Evolutionary conservation across 2,888 invertebrate species (phyloP), one percentile per base, ranked within the genome.

Genomic region (Callyntrura sp.): DNA sequence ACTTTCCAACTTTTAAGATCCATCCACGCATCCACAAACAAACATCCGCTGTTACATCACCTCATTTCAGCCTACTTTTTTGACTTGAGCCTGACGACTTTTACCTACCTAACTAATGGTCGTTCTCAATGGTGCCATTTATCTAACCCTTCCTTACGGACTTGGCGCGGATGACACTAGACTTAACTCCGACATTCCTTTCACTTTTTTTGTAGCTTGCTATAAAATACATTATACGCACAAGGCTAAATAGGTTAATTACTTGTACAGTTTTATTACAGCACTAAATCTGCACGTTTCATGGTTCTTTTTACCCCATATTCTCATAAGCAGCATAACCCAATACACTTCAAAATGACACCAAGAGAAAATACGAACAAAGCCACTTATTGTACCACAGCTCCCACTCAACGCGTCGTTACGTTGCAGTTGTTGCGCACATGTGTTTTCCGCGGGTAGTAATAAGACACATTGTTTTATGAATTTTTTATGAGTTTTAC

Each of bases 171-270:
- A 6, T 35, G 35, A 35, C 35, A 3, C 14, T 43, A 62, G 14
- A 57, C 17, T 17, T 17, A 17, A 57, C 17, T 17, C 65, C 6
- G 35, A 70, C 43, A 35, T 17, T n/a, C 9, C 70, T 45, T 20
- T 45, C n/a, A 25, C 25, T 68, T 68, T 28, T 68, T 12, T 43
- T 43, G 6, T 14, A n/a, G 70, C 11, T 20, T 17, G 5, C 20
- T 35, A 35, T 35, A 35, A 35, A 35, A 2, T 35, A 11, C 12
- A 25, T 23, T 12, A 68, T 28, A 68, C 25, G 4, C 68, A 68
- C 68, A 68, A 20, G 8, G 20, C 35, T 68, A 68, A 76, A 76
- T 76, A 55, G 76, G 55, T 76, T 76, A 76, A 76, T 76, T 76
- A 25, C 51, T 76, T 76, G 48, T 51, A 51, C 76, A 23, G 23